A percentile compares a stretch with the other conserved stretches of the same genome.
Conservation (phyloP, 2,797 vertebrate species). For the Dermochelys coriacea region DNA sequence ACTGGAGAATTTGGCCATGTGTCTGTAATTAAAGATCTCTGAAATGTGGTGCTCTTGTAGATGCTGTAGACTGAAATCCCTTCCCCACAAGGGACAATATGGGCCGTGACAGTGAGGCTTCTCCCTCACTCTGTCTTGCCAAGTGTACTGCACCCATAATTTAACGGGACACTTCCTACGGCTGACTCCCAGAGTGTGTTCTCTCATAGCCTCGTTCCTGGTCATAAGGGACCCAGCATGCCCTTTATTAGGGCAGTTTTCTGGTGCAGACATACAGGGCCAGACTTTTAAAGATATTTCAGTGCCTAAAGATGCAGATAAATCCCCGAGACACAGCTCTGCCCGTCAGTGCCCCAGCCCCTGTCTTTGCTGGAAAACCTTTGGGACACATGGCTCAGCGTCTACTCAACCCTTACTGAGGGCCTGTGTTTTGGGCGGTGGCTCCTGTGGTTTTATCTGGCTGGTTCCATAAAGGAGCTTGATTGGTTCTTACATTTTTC, state of each 20-base stretch:
- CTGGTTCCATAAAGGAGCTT: background rate
- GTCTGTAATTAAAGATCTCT: background rate
- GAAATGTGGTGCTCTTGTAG: accelerated
- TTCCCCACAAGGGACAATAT: accelerated
- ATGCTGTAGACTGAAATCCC: accelerated
- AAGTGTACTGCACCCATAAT: too few species aligned
- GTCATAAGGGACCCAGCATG: background rate
- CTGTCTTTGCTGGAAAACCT: background rate
- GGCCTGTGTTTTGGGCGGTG: background rate
- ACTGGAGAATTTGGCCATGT: background rate
- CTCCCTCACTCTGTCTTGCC: background rate
- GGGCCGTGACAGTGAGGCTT: accelerated
- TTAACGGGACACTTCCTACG: background rate
- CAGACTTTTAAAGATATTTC: background rate
- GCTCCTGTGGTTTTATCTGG: background rate
- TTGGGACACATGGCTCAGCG: background rate
- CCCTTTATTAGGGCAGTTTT: background rate
- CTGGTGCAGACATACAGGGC: background rate
- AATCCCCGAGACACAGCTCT: background rate
- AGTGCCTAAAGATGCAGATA: background rate
- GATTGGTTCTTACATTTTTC: background rate
- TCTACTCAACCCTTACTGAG: background rate
- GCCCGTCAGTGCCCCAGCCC: too few species aligned
- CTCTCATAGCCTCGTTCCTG: background rate
- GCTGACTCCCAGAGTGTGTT: background rate